phyloP scores from a whole-genome alignment of 2,888 invertebrate species.

The Eremobia ochroleuca region DNA sequence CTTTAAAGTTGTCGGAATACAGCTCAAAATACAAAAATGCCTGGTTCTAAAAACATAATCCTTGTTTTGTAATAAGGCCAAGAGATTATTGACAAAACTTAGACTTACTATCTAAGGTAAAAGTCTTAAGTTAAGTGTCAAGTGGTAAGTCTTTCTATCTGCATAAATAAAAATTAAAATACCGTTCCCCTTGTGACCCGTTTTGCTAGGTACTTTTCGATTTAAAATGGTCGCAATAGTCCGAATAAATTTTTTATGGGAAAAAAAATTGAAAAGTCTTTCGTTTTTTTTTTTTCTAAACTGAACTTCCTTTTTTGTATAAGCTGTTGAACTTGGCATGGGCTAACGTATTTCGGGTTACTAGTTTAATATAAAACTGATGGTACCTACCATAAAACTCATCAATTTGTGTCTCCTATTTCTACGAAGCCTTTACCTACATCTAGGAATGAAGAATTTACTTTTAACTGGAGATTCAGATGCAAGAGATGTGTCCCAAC shows the following conservation, averaged over 20 bases:
- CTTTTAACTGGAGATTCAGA: constrained; percentile 1
- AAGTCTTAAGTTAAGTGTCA: no score
- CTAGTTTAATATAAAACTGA: not conserved
- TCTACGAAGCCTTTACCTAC: not conserved
- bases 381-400: not conserved
- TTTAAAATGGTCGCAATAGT: not conserved
- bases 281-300: no score
- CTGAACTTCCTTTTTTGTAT: no score
- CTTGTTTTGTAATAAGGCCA: no score
- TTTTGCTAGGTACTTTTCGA: not conserved
- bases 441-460: not conserved
- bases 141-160: no score
- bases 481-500: not conserved
- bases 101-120: no score
- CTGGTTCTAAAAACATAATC: no score
- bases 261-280: no score
- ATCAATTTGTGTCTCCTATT: not conserved
- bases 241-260: not conserved
- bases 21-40: no score
- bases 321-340: not conserved
- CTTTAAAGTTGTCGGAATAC: no score
- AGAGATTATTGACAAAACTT: no score
- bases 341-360: not conserved
- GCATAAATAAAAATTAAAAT: no score
- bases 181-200: not conserved